Base-by-base conservation (phyloP, 2,888 invertebrate species). In the Heliconius sara region DNA sequence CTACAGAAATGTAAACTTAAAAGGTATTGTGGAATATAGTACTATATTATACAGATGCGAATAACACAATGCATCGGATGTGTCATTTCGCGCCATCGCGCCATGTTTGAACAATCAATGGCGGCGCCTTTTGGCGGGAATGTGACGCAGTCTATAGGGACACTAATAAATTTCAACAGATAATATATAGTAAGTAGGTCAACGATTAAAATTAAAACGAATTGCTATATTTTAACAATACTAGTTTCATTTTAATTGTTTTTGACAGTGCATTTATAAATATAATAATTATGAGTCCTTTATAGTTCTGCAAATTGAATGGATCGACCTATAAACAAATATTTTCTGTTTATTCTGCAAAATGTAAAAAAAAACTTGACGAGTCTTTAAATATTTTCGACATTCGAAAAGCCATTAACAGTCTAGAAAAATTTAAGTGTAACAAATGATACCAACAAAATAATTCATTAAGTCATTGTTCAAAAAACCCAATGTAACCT, bases 41-140 rank as follows among this genome's bases (percentile, higher is more conserved):
- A 39, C 22, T 34, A 63, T 25, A 74, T 60, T 63, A 65, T 65
- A 47, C 75, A 27, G 39, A 60, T 60, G 60, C n/a, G n/a, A 75
- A 75, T 65, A 75, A 65, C 63, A 75, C 63, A 75, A 75, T 75
- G 75, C 68, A 57, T 83, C 84, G 83, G 84, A 83, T 81, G 83
- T 83, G 84, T 84, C 85, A 85, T 85, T 85, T 84, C 82, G 82
- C 73, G 72, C 71, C 77, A 73, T 84, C 82, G 82, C 73, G 63
- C 65, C 72, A 39, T 78, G 78, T 84, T 83, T 82, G 82, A 71
- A 79, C 81, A 77, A 83, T 82, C 77, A 84, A 84, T 85, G 84
- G 82, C 84, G 83, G 83, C 84, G 84, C 84, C 83, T 85, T 85
- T 85, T 83, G 85, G 84, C 84, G 82, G 84, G 81, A 83, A 82